Percentiles rank a stretch among this genome's conserved stretches.
phyloP scores from a whole-genome alignment of 2,888 invertebrate species.

The Ophioninae sp. region DNA sequence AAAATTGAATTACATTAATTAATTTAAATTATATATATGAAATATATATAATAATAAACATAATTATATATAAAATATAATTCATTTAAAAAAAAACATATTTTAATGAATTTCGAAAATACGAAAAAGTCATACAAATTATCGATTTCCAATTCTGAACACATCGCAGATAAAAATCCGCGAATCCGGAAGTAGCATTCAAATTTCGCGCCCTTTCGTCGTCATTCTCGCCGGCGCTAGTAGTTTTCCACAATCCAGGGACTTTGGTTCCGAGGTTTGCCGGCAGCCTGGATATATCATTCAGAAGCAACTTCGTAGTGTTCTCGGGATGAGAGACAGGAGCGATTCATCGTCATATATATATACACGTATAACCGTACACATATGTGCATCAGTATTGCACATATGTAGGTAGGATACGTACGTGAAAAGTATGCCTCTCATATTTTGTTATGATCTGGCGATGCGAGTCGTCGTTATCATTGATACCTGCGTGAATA shows the following conservation, averaged over 20 bases:
- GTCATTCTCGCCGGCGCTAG: not conserved
- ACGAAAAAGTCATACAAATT: too few relatives aligned
- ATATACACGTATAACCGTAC: conserved; percentile 4
- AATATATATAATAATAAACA: too few relatives aligned
- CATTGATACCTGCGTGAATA: conserved; percentile 10
- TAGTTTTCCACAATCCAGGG: not conserved
- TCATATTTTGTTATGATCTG: conserved; percentile 61
- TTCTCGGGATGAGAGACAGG: not conserved
- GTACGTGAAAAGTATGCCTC: conserved; percentile 52
- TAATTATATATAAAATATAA: too few relatives aligned
- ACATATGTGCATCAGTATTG: conserved; percentile 34
- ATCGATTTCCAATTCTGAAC: too few relatives aligned
- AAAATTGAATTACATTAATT: too few relatives aligned
- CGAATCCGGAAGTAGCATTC: not conserved
- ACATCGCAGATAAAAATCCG: too few relatives aligned
- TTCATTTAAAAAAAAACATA: too few relatives aligned
- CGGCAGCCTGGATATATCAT: not conserved
- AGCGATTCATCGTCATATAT: conserved; percentile 26
- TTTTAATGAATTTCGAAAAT: too few relatives aligned
- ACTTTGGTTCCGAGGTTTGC: not conserved
- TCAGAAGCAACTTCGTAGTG: conserved; percentile 20
- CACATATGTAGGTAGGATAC: conserved; percentile 4
- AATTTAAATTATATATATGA: too few relatives aligned
- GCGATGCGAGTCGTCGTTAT: conserved; percentile 24
- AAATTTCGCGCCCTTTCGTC: conserved; percentile 6